A percentile compares a stretch with the other conserved stretches of the same genome.
phyloP scores from a whole-genome alignment of 2,113 vertebrate species.

The Oenanthe oenanthe region DNA sequence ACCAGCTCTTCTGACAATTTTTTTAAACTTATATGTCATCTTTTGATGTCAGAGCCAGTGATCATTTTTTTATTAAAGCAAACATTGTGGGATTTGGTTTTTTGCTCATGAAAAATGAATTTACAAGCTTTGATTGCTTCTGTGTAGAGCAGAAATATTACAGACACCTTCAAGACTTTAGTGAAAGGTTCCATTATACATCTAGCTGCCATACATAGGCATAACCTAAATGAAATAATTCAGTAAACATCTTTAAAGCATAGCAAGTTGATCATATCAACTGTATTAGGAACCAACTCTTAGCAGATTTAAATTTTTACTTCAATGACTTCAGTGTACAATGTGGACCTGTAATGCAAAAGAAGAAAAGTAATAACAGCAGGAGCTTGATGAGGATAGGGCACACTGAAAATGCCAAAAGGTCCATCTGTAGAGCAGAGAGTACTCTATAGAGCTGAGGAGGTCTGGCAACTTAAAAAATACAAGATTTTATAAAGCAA shows the following conservation, averaged over 20 bases:
- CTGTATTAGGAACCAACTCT: not conserved
- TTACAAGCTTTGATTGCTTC: not conserved
- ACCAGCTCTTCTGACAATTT: not conserved
- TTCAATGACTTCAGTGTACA: not conserved
- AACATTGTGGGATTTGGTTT: not conserved
- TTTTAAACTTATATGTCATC: not conserved
- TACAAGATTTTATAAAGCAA: not conserved
- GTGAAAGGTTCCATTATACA: not conserved
- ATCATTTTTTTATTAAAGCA: not conserved
- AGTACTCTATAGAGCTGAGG: not conserved
- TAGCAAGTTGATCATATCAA: not conserved
- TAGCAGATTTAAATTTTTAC: not conserved
- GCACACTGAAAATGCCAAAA: not conserved
- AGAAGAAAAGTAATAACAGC: not conserved
- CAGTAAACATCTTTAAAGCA: not conserved
- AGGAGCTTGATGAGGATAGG: not conserved
- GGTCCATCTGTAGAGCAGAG: not conserved
- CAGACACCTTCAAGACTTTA: not conserved
- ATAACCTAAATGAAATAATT: not conserved
- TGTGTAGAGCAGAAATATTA: not conserved
- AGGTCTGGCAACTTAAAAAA: not conserved
- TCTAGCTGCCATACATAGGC: not conserved
- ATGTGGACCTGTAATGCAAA: not conserved
- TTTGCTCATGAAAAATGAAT: not conserved
- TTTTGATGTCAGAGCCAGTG: not conserved